Conservation (phyloP, 2,888 invertebrate genomes). For the Clistopyga incitator region DNA sequence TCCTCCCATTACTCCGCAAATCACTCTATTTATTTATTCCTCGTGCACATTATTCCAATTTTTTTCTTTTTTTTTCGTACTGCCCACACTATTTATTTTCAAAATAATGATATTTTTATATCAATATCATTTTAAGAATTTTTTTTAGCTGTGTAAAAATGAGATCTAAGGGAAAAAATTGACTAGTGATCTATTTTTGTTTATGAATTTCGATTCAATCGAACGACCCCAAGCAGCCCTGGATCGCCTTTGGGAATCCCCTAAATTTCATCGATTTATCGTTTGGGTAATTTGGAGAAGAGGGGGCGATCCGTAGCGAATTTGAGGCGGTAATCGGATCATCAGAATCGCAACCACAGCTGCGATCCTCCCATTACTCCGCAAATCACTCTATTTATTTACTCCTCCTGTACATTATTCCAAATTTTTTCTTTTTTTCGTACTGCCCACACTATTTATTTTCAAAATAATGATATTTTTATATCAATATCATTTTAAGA, state of each 20-base stretch:
- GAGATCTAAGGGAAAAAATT: too few species aligned
- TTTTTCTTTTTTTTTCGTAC: background rate
- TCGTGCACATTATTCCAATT: background rate
- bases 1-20: background rate
- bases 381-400: background rate
- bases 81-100: too few species aligned
- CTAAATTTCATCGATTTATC: constrained; percentile 39
- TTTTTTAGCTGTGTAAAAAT: too few species aligned
- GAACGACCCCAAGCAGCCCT: background rate
- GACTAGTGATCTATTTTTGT: too few species aligned
- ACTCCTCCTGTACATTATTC: background rate
- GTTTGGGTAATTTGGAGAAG: constrained; percentile 26
- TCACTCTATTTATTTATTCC: background rate
- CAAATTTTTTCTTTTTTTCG: background rate
- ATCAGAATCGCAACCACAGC: background rate
- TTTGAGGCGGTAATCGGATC: constrained; percentile 23
- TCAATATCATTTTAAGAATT: too few species aligned
- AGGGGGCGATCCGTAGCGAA: constrained; percentile 3
- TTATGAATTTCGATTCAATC: too few species aligned
- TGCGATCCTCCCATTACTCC: background rate
- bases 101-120: too few species aligned
- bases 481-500: too few species aligned
- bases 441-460: too few species aligned
- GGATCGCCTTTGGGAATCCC: constrained; percentile 22
- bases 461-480: too few species aligned